Base-by-base conservation (phyloP, 2,113 vertebrate species). In the Neolamprologus kungweensis region DNA sequence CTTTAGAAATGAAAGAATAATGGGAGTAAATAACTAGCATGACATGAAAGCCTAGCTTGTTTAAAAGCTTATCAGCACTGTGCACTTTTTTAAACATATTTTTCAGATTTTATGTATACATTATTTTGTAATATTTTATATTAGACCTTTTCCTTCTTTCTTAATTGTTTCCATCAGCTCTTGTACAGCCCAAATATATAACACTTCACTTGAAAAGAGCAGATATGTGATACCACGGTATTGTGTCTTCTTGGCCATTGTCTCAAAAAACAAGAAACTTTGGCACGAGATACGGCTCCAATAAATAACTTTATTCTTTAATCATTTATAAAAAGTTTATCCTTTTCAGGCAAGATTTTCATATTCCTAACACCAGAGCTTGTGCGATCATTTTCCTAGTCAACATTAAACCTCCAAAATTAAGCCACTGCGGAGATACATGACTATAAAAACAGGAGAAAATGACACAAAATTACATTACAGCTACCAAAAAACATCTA, bases 371-470 rank as follows among this genome's bases (percentile, higher is more conserved):
- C 1, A 0, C 40, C 1, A 0, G 23, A 26, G 13, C 40, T 45
- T 47, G 17, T 14, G 19, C 2, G 21, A 45, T 47, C 5, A 11
- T 45, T 73, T 3, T 73, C 9, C 4, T 8, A 28, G 71, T 75
- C 6, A 75, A 19, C 71, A 50, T 75, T 75, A 50, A 78, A 78
- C 2, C 21, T 47, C 71, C 16, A 50, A 78, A 75, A 50, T 75
- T 75, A 75, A 50, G 23, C 9, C 71, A 31, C 71, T 28, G 42
- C 0, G 3, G 14, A 50, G 3, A 78, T 50, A 50, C 16, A 17
- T 2, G 45, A 0, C 2, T 47, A 50, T 17, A 47, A 75, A 75
- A 47, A 75, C 14, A 47, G 42, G 14, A 9, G 9, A 45, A 28
- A 26, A 50, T 75, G 23, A 12, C 1, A 31, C 42, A 75, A 75